A percentile compares a stretch with the other conserved stretches of the same genome.
Conservation (phyloP, 2,888 invertebrate species). For the Tribolium freemani region DNA sequence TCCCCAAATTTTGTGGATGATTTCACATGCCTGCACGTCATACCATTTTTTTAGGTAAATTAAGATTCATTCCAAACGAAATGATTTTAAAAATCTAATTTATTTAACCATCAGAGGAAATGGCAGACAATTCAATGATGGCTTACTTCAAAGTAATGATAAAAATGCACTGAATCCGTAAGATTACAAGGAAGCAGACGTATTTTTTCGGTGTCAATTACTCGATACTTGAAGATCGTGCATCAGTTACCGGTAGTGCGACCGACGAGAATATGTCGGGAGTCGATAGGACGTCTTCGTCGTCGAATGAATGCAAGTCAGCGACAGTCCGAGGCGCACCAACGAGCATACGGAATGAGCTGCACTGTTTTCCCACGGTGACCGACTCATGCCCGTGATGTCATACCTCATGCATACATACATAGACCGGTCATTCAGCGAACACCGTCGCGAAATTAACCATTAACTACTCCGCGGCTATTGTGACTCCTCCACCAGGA, state of each 20-base stretch:
- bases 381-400: slow-evolving; percentile 65
- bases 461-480: slow-evolving; percentile 23
- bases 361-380: slow-evolving; percentile 66
- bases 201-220: neutral
- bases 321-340: slow-evolving; percentile 52
- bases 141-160: no score
- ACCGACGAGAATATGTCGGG: slow-evolving; percentile 23
- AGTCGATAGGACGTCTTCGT: slow-evolving; percentile 43
- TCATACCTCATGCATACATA: slow-evolving; percentile 57
- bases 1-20: no score
- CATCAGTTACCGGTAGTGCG: neutral
- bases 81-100: no score
- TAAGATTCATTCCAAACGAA: no score
- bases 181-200: no score
- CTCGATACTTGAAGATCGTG: neutral
- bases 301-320: slow-evolving; percentile 59
- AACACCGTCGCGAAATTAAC: slow-evolving; percentile 30
- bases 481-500: slow-evolving; percentile 4
- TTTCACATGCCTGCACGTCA: no score
- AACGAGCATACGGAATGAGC: slow-evolving; percentile 61
- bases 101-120: no score
- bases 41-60: no score
- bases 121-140: no score
- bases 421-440: slow-evolving; percentile 40
- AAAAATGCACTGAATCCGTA: no score